Base-by-base conservation (phyloP, 2,113 vertebrate genomes). In the Odontesthes bonariensis region DNA sequence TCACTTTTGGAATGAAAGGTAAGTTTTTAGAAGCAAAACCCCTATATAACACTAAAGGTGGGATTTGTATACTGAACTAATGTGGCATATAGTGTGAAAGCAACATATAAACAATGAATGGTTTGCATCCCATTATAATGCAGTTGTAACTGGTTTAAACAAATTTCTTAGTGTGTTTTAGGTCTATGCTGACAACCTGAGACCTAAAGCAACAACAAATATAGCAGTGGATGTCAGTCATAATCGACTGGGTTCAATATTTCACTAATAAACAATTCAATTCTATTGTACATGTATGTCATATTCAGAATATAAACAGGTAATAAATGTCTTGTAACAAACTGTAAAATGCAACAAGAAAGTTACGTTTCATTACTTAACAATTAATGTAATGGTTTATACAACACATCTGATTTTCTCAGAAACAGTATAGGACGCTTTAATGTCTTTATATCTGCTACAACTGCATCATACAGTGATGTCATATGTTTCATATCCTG, bases 91-190 rank as follows among this genome's bases (percentile, higher is more conserved):
- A 59, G 13, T 27, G 13, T 3, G 52, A 57, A 38, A 61, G 42
- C 52, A 59, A 63, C 10, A 38, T 35, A 40, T 56, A 22, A 81
- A 63, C 56, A 67, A 51, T 16, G 31, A 49, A 67, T 54, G 33
- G n/a, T 62, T 59, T 23, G 32, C 57, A 76, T 46, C 17, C 31
- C 22, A 53, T 14, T 54, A 35, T 51, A 35, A 62, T 63, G 27
- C 27, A 56, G 22, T n/a, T 54, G 54, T 62, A 69, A 69, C 17
- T 33, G 47, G 62, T 53, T 69, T 54, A 5, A 53, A 44, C 3
- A 19, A 14, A 22, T 5, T 31, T 46, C 23, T 57, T 42, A 35
- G 7, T 40, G 17, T 61, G 20, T 55, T 23, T 27, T 69, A 16
- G 38, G 17, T 2, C 16, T 9, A 65, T 31, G 13, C 32, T 23